Base-by-base conservation (phyloP, 2,888 invertebrate species). In the Volucella inanis region DNA sequence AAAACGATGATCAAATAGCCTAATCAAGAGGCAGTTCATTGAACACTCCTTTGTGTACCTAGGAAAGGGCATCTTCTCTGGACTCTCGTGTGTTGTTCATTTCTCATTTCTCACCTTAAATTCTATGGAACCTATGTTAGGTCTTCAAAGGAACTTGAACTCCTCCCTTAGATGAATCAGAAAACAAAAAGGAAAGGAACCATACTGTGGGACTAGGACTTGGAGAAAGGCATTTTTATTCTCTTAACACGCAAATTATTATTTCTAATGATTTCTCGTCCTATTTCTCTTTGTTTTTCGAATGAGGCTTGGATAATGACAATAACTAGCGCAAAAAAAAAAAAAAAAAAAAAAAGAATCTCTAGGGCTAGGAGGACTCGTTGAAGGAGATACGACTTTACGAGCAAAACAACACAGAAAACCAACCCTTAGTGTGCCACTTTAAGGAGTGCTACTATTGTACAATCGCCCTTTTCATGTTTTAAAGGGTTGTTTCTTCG, bases 1-100 rank as follows among this genome's bases (percentile, higher is more conserved):
- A 52, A 41, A 43, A 43, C n/a, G 43, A 67, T 71, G 67, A 72
- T 61, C 77, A 65, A 65, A 59, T 61, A 82, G 71, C 49, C 65
- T 47, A 67, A 71, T 59, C 65, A 64, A 78, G 64, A 59, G 64
- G 64, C 55, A 49, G 39, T 50, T 12, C 72, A 82, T 50, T 45
- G 72, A 68, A 45, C 67, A 72, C 71, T 72, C 50, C 59, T 49
- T 57, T 18, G 9, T 41, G 39, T 54, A 74, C 22, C 62, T n/a
- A 38, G 45, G 22, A 14, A 8, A 10, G 39, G 14, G 15, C 50
- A 50, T 31, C 12, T 8, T 12, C 55, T 31, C 55, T n/a, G 11
- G 55, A 38, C 55, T 18, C 14, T 15, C n/a, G 14, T 18, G 10
- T 22, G 15, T 45, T 81, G 68, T 64, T 70, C 64, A 59, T 71